A percentile compares a stretch with the other conserved stretches of the same genome.
Conservation (phyloP, 2,797 vertebrate genomes). For the Amblyopsis hoosieri region DNA sequence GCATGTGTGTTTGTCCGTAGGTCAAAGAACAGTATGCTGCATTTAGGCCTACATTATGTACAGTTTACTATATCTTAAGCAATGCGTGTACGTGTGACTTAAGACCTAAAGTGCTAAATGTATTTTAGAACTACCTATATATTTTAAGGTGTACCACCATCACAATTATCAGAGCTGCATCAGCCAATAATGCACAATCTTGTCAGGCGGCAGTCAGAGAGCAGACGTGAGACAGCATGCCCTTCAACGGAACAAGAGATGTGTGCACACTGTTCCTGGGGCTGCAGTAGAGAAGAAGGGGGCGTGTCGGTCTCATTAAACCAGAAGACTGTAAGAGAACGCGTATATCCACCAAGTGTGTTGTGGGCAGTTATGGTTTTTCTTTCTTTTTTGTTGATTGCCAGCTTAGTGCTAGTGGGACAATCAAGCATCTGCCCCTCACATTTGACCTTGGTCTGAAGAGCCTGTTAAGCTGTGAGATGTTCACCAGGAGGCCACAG, state of each 20-base stretch:
- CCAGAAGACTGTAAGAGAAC: conserved; percentile 62
- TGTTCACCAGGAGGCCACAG: conserved; percentile 32
- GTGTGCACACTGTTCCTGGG: conserved; percentile 61
- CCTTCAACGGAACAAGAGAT: conserved; percentile 66
- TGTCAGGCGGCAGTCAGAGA: conserved; percentile 31
- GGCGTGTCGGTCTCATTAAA: conserved; percentile 65
- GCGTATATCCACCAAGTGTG: conserved; percentile 42
- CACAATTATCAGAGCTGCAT: conserved; percentile 30
- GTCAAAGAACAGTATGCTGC: background rate
- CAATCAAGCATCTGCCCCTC: conserved; percentile 40
- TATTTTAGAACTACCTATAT: background rate
- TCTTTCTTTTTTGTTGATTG: conserved; percentile 32
- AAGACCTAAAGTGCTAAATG: background rate
- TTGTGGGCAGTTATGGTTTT: conserved; percentile 3
- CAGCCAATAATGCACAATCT: conserved; percentile 29
- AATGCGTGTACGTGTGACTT: background rate
- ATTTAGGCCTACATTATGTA: too few relatives aligned
- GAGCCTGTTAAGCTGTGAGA: conserved; percentile 46
- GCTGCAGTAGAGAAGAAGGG: conserved; percentile 48
- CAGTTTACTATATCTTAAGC: background rate
- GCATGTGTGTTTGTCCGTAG: background rate
- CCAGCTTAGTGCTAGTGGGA: conserved; percentile 35
- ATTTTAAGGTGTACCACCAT: background rate
- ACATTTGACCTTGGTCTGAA: conserved; percentile 58
- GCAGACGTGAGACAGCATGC: conserved; percentile 48